These are phyloP conservation scores for Ianthella basta DNA, from an alignment of 37 sponge, comb jelly and placozoan species.

Conservation along the genomic window DNA sequence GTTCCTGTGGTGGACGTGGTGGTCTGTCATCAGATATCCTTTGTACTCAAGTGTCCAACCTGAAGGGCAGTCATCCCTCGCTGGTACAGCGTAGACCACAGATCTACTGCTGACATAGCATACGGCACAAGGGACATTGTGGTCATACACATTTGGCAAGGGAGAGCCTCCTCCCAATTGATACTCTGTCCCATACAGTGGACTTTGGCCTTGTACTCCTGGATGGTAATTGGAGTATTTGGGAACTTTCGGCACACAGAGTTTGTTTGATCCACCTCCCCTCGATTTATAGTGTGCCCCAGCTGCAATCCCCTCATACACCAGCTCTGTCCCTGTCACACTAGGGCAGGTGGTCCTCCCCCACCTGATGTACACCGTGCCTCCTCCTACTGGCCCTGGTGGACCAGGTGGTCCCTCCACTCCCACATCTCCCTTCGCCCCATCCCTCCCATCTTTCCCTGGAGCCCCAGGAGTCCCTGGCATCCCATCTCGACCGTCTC, in stretches of 20 bases:
- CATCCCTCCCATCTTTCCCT: constrained; percentile 34
- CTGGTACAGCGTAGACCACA: constrained; percentile 49
- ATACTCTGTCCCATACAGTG: constrained; percentile 46
- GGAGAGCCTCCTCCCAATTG: background rate
- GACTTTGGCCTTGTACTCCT: constrained; percentile 14
- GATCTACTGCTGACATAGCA: constrained; percentile 40
- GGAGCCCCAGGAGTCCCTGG: constrained; percentile 13
- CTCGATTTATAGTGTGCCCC: background rate
- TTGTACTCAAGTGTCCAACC: constrained; percentile 61
- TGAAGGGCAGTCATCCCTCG: constrained; percentile 34
- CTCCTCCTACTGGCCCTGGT: constrained; percentile 40
- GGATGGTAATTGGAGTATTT: constrained; percentile 12
- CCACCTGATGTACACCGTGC: constrained; percentile 53
- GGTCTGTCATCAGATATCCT: constrained; percentile 57
- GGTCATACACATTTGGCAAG: background rate
- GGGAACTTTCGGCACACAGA: constrained; percentile 49
- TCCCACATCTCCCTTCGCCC: constrained; percentile 29
- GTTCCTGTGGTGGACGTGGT: background rate
- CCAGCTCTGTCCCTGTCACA: constrained; percentile 33
- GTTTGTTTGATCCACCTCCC: constrained; percentile 63
- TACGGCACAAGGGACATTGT: constrained; percentile 64
- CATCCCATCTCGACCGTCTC: constrained; percentile 44
- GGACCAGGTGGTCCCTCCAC: constrained; percentile 31
- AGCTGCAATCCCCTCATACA: constrained; percentile 32
- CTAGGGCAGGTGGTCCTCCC: constrained; percentile 51